Evolutionary conservation across 2,797 vertebrate genomes (phyloP).

Genomic region (Lacerta agilis): DNA sequence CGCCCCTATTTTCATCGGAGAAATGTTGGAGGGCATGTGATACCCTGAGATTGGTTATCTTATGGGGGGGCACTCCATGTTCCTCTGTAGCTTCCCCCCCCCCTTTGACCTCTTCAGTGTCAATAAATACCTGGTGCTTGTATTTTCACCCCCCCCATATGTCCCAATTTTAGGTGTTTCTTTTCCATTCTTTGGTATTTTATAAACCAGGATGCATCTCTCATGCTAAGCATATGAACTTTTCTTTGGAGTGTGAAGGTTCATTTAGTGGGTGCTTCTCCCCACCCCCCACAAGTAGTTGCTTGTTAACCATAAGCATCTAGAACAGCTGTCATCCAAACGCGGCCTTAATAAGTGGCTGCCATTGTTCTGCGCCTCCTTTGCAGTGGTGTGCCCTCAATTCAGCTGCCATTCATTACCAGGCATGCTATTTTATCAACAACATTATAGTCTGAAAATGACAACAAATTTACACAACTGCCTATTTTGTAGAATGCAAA

Average conservation of each 20-base stretch:
- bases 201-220: constrained; percentile 43
- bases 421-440: constrained; percentile 43
- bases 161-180: rapidly evolving
- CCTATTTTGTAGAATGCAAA: constrained; percentile 42
- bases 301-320: constrained; percentile 48
- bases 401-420: constrained; percentile 51
- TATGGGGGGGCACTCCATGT: too few species aligned
- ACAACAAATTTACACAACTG: constrained; percentile 37
- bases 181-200: background rate
- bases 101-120: background rate
- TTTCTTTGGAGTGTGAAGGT: constrained; percentile 48
- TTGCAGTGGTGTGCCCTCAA: constrained; percentile 14
- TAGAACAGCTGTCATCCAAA: constrained; percentile 53
- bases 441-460: constrained; percentile 52
- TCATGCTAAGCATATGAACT: constrained; percentile 34
- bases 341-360: constrained; percentile 49
- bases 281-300: constrained; percentile 2
- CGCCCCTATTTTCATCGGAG: too few species aligned
- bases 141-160: background rate
- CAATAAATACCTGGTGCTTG: background rate
- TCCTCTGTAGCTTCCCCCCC: background rate
- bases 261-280: constrained; percentile 12
- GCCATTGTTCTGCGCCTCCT: background rate
- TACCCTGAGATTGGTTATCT: too few species aligned
- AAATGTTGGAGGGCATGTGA: too few species aligned